Evolutionary conservation across 2,888 invertebrate species (phyloP).

Genomic region (Drosophila kuntzei): DNA sequence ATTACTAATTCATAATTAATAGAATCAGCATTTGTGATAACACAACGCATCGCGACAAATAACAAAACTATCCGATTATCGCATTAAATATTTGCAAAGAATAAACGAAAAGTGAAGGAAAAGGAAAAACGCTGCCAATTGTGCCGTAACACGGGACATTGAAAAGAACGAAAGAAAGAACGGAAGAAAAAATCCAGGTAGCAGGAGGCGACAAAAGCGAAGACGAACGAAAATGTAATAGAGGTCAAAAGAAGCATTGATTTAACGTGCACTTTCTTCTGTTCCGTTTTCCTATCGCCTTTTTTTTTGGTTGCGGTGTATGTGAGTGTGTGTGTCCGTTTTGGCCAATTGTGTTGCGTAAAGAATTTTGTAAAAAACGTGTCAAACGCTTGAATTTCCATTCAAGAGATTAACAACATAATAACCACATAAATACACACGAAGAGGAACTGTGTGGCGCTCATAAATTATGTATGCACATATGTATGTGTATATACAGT

Average conservation of each 20-base stretch:
- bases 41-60: slow-evolving; percentile 33
- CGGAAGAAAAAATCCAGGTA: slow-evolving; percentile 41
- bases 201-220: slow-evolving; percentile 43
- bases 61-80: slow-evolving; percentile 18
- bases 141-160: slow-evolving; percentile 74
- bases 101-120: slow-evolving; percentile 10
- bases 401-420: slow-evolving; percentile 49
- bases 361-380: slow-evolving; percentile 67
- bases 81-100: slow-evolving; percentile 21
- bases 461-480: slow-evolving; percentile 1
- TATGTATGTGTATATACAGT: slow-evolving; percentile 13
- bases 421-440: slow-evolving; percentile 9
- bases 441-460: slow-evolving; percentile 3
- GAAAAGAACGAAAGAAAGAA: slow-evolving; percentile 41
- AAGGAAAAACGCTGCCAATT: slow-evolving; percentile 60
- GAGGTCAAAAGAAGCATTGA: slow-evolving; percentile 83
- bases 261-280: slow-evolving; percentile 72
- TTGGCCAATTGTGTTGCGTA: slow-evolving; percentile 60
- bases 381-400: slow-evolving; percentile 53
- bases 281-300: slow-evolving; percentile 45
- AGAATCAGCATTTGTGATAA: slow-evolving; percentile 51
- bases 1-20: slow-evolving; percentile 15
- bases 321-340: slow-evolving; percentile 36
- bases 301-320: slow-evolving; percentile 31
- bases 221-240: slow-evolving; percentile 73